phyloP scores from a whole-genome alignment of 2,888 invertebrate species.

The Apantesis nais region DNA sequence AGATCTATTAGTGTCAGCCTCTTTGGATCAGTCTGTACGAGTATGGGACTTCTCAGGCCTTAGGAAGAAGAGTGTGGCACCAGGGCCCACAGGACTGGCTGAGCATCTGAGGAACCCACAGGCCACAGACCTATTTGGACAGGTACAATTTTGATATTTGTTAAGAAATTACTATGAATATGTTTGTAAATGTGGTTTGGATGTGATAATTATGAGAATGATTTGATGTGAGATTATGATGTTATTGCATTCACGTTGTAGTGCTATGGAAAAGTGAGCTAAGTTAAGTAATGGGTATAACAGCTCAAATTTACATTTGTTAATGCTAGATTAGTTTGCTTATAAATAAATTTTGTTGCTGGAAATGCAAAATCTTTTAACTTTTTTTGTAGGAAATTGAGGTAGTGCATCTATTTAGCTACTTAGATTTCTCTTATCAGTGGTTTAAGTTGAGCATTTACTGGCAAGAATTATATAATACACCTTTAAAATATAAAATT shows the following conservation, averaged over 20 bases:
- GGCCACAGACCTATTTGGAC: conserved; percentile 97
- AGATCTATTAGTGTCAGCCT: conserved; percentile 98
- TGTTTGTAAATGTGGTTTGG: neutral
- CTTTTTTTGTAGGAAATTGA: too few relatives aligned
- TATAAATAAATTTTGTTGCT: neutral
- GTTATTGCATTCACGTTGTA: neutral
- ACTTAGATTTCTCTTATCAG: too few relatives aligned
- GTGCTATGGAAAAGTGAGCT: neutral
- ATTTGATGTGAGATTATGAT: neutral
- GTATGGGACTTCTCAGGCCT: conserved; percentile 99
- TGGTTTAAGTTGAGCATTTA: too few relatives aligned
- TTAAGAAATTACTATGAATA: neutral
- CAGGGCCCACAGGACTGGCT: conserved; percentile 95
- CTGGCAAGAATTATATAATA: too few relatives aligned
- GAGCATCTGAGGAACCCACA: conserved; percentile 94
- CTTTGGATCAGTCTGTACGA: conserved; percentile 98
- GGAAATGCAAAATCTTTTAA: too few relatives aligned
- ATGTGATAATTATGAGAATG: neutral
- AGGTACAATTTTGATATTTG: conserved; percentile 60
- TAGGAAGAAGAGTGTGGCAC: conserved; percentile 98
- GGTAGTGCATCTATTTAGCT: too few relatives aligned
- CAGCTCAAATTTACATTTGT: neutral
- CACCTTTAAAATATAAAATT: too few relatives aligned
- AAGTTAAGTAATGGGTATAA: neutral
- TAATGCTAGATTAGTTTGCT: neutral